Evolutionary conservation across 2,888 invertebrate genomes (phyloP), one percentile per base, ranked within the genome.

Genomic region (Andrena marginata): DNA sequence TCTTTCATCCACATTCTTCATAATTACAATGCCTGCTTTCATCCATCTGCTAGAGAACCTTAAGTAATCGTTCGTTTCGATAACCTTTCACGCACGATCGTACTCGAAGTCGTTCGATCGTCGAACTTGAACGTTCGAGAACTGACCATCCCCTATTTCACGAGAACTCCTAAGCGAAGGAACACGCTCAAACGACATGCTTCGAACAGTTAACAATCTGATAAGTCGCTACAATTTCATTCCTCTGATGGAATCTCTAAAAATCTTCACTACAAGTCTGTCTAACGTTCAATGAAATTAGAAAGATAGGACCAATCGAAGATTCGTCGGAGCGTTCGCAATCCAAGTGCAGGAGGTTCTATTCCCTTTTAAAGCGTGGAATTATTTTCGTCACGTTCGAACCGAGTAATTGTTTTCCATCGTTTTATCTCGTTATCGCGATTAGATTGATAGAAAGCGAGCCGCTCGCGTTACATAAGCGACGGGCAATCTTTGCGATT

Each of bases 401-500:
- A 26, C n/a, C 10, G 64, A 76, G 20, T 23, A 63, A 68, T 71
- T 71, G 56, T 76, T 82, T 51, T 59, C 59, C 6, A 60, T 16
- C 68, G 35, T 23, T 63, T 82, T 76, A 82, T 82, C 82, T 64
- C 65, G 64, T 69, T 77, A 71, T 73, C 73, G 73, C 73, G 83
- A 83, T 82, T 83, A 83, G 56, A 73, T 82, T 77, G 77, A 82
- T 67, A 63, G 82, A 73, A 83, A 72, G 64, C 59, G 33, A 62
- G 42, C 16, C 31, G 77, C 48, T 69, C 64, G 60, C 33, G 70
- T 83, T 83, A 82, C 72, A 26, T 77, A 82, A 83, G 73, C 65
- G 56, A 56, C 23, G 33, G 42, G 29, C 29, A 31, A 68, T 60
- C 35, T 13, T 48, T 16, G 35, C 31, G 31, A 56, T 48, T 60